Evolutionary conservation across 2,113 vertebrate species (phyloP).

Genomic region (Potamarius usumacintae): DNA sequence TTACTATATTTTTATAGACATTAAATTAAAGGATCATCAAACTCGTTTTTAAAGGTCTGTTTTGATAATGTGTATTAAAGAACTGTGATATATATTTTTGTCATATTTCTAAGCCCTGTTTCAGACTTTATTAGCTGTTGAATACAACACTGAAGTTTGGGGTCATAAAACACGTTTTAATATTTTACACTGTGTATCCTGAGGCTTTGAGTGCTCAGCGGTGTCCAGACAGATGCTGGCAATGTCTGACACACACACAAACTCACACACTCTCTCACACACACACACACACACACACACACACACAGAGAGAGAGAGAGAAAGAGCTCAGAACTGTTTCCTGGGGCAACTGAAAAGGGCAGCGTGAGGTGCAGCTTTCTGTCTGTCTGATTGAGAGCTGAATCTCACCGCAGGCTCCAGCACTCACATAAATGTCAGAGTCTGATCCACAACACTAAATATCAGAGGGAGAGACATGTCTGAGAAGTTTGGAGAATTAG

Average conservation of each 20-base stretch:
- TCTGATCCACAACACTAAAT: slow-evolving; percentile 67
- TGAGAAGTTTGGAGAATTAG: not conserved
- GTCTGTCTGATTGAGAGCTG: slow-evolving; percentile 49
- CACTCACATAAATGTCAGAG: slow-evolving; percentile 77
- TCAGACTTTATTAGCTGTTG: not conserved
- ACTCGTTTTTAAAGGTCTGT: not conserved
- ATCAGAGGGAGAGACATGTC: slow-evolving; percentile 10
- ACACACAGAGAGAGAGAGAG: too few relatives aligned
- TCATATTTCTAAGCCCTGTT: not conserved
- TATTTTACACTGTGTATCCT: not conserved
- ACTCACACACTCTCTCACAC: too few relatives aligned
- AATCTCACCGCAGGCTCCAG: slow-evolving; percentile 68
- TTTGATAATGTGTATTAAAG: not conserved
- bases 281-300: too few relatives aligned
- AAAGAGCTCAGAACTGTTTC: not conserved
- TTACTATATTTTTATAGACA: not conserved
- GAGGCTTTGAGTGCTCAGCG: not conserved
- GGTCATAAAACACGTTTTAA: not conserved
- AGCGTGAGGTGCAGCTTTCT: not conserved
- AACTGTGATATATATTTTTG: not conserved
- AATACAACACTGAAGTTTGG: not conserved
- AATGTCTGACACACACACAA: not conserved
- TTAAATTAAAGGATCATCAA: not conserved
- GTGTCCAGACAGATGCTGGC: not conserved
- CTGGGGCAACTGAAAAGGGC: not conserved